Base-by-base conservation (phyloP, 2,888 invertebrate genomes). In the Chymomyza fuscimana region DNA sequence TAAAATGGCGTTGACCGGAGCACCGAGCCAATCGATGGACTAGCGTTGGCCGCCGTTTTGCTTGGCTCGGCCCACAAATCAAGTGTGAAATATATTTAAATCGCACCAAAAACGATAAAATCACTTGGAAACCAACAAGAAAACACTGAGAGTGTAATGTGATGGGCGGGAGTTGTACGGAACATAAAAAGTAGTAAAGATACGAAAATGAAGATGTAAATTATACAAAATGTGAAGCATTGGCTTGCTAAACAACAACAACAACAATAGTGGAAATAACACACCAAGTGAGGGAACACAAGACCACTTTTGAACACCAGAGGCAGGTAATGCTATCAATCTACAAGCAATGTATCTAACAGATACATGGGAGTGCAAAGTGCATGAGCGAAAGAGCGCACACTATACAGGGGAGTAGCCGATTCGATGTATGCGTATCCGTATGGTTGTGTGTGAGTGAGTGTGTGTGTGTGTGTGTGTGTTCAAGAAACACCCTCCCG, bases 401-500 rank as follows among this genome's bases (percentile, higher is more conserved):
- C 76, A 63, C 50, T 61, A 67, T 19, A 58, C 10, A 16, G 63
- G 67, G 63, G 63, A 73, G 65, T 63, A 63, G 58, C 69, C 69
- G 40, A 69, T 36, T 40, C n/a, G 60, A 56, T 51, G 56, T 65
- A 46, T 58, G 58, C 64, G 67, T 36, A 51, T 46, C 32, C 64
- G 67, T 36, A 51, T 12, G 63, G 69, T 68, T 69, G 46, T 66
- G 71, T 72, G 70, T 36, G 19, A 19, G 19, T 19, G 19, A 19
- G 40, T 58, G 36, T 51, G 81, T 79, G 80, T 29, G 22, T 51
- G 19, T 19, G 19, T 1, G 40, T 58, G 36, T 51, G 81, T 79
- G 80, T 29, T 62, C 73, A 67, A 82, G 90, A 86, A 90, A 91
- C 89, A 91, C 90, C 91, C 92, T 90, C 90, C 88, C 86, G 82